A percentile compares a stretch with the other conserved stretches of the same genome.
Evolutionary conservation across 2,888 invertebrate species (phyloP).

Genomic region (Platynereis dumerilii): DNA sequence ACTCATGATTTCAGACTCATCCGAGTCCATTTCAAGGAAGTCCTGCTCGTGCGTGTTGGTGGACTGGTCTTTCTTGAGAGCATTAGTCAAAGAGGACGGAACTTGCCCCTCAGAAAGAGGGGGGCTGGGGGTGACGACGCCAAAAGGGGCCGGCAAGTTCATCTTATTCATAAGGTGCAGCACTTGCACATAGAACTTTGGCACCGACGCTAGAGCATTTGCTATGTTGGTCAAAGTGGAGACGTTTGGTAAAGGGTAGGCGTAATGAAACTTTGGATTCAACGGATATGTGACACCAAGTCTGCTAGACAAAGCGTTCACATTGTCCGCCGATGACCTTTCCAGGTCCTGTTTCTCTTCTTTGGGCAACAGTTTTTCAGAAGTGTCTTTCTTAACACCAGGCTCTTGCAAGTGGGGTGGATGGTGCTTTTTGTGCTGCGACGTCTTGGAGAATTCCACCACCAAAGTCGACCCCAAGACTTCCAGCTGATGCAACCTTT

Average conservation of each 20-base stretch:
- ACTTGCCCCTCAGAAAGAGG: constrained; percentile 24
- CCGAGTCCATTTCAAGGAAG: constrained; percentile 43
- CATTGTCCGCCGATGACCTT: constrained; percentile 23
- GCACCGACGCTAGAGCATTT: constrained; percentile 76
- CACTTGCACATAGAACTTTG: constrained; percentile 79
- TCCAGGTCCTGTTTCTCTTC: constrained; percentile 19
- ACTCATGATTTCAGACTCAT: constrained; percentile 74
- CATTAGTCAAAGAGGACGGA: too few relatives aligned
- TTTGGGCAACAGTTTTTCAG: constrained; percentile 12
- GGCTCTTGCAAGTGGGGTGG: constrained; percentile 26
- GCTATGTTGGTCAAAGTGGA: constrained; percentile 80
- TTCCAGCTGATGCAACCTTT: constrained; percentile 77
- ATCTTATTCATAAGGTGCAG: constrained; percentile 95
- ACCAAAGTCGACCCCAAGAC: constrained; percentile 73
- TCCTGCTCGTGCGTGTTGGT: background rate
- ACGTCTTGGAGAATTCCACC: constrained; percentile 73
- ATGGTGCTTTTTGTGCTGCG: constrained; percentile 43
- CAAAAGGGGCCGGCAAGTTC: constrained; percentile 87
- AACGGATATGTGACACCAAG: constrained; percentile 54
- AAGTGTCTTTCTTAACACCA: constrained; percentile 1
- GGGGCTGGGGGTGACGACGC: constrained; percentile 40
- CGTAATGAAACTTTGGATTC: constrained; percentile 68
- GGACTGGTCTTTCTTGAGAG: background rate
- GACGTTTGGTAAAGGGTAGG: constrained; percentile 79
- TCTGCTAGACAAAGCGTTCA: constrained; percentile 35